Evolutionary conservation across 1,140 invertebrate species (phyloP).

Genomic region (Drosophila sechellia): DNA sequence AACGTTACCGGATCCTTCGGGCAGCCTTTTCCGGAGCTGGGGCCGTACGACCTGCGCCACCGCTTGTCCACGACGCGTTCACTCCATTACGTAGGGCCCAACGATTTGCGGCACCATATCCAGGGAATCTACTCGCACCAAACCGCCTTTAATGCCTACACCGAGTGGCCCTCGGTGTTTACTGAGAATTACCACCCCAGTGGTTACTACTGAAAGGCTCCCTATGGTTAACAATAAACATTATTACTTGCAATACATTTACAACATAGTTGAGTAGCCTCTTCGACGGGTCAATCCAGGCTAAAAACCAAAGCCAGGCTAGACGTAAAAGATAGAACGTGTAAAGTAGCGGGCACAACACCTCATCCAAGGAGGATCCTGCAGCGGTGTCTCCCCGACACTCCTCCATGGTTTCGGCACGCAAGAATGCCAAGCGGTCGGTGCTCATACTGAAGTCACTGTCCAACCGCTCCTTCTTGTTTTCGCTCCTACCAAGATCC

Average conservation of each 20-base stretch:
- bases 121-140: conserved; percentile 1
- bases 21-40: background rate
- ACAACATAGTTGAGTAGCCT: too few species aligned
- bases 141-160: background rate
- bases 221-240: too few species aligned
- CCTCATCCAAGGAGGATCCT: conserved; percentile 21
- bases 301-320: background rate
- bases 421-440: background rate
- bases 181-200: background rate
- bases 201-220: conserved; percentile 3
- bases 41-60: conserved; percentile 5
- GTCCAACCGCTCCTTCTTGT: background rate
- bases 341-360: conserved; percentile 19
- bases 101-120: conserved; percentile 23
- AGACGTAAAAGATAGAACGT: conserved; percentile 4
- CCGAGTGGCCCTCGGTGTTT: conserved; percentile 3
- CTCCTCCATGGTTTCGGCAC: too few species aligned
- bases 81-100: background rate
- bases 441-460: conserved; percentile 10
- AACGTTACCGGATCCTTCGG: background rate
- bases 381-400: background rate
- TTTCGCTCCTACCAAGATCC: background rate
- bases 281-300: conserved; percentile 1
- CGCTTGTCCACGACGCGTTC: conserved; percentile 18
- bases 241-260: background rate